These are phyloP conservation scores for Acronicta leporina DNA, from an alignment of 2,888 invertebrate genomes.

Conservation along the genomic window DNA sequence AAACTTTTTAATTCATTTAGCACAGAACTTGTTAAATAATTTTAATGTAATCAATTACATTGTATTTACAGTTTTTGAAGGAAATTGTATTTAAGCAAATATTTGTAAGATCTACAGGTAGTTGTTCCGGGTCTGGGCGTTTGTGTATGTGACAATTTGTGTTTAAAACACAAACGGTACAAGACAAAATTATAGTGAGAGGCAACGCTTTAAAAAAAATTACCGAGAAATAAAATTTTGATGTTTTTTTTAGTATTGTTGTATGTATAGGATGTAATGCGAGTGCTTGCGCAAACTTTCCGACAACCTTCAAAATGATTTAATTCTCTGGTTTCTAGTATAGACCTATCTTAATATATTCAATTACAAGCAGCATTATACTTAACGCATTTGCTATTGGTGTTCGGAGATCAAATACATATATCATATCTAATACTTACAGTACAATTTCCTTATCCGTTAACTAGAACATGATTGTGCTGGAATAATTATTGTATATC, in stretches of 20 bases:
- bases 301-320: neutral
- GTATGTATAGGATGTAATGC: too few relatives aligned
- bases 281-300: neutral
- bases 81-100: too few relatives aligned
- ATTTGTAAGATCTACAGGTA: too few relatives aligned
- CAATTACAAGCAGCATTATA: slow-evolving; percentile 5
- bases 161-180: too few relatives aligned
- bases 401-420: slow-evolving; percentile 14
- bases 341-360: slow-evolving; percentile 29
- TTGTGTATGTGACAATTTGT: too few relatives aligned
- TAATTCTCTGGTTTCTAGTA: neutral
- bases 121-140: too few relatives aligned
- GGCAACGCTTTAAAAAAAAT: too few relatives aligned
- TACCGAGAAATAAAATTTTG: too few relatives aligned
- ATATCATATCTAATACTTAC: slow-evolving; percentile 23
- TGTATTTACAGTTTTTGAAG: too few relatives aligned
- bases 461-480: slow-evolving; percentile 10
- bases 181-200: too few relatives aligned
- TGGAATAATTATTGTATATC: slow-evolving; percentile 16
- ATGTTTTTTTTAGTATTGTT: too few relatives aligned
- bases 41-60: slow-evolving; percentile 4
- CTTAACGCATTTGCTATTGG: slow-evolving; percentile 4
- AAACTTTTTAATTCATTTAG: slow-evolving; percentile 9
- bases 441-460: slow-evolving; percentile 43
- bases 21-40: slow-evolving; percentile 3